phyloP scores from a whole-genome alignment of 2,888 invertebrate genomes.

The Microctonus hyperodae region DNA sequence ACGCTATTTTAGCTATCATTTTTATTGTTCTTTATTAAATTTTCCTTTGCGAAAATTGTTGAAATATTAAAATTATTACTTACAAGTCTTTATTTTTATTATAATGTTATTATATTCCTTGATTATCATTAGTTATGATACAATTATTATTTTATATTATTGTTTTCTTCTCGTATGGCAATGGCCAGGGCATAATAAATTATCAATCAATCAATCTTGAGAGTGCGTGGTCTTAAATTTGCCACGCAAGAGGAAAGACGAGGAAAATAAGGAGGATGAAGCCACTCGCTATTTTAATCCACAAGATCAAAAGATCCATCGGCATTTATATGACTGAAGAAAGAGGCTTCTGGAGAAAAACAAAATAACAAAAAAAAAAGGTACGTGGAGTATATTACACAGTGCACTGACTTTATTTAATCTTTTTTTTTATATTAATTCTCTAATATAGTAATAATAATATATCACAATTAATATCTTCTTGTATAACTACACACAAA shows the following conservation, averaged over 20 bases:
- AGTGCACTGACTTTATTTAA: constrained; percentile 1
- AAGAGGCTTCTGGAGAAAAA: constrained; percentile 28
- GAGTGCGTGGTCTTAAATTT: constrained; percentile 11
- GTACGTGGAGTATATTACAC: constrained; percentile 36
- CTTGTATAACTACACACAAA: neutral
- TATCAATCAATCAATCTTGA: too few relatives aligned
- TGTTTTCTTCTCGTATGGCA: too few relatives aligned
- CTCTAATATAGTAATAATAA: neutral
- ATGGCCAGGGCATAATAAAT: too few relatives aligned
- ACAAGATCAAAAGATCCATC: constrained; percentile 49
- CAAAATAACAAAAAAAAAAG: constrained; percentile 32
- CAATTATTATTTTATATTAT: too few relatives aligned
- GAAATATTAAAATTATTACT: too few relatives aligned
- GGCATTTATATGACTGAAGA: constrained; percentile 37
- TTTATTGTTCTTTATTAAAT: too few relatives aligned
- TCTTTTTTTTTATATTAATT: neutral
- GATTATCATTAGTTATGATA: too few relatives aligned
- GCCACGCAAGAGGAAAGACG: neutral
- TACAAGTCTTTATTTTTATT: too few relatives aligned
- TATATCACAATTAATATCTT: neutral
- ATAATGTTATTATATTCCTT: too few relatives aligned
- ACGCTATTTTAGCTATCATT: too few relatives aligned
- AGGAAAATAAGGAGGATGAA: constrained; percentile 25
- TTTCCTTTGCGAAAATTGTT: too few relatives aligned
- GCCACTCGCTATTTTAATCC: constrained; percentile 45